Evolutionary conservation across 1,140 invertebrate species (phyloP).

Genomic region (Musca domestica): DNA sequence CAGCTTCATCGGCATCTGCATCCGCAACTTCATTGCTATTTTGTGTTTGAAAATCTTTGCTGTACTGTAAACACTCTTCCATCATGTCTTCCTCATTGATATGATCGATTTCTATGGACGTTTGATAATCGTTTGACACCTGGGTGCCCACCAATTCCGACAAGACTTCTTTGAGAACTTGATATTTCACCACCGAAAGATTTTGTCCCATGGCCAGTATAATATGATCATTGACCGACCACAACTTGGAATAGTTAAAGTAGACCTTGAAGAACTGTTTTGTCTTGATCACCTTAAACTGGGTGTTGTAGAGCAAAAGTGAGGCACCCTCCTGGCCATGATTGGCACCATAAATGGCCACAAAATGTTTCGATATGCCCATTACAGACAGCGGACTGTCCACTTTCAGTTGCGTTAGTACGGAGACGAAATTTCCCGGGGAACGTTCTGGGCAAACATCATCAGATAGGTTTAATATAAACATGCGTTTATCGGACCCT

Average conservation of each 20-base stretch:
- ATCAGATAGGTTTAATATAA: slow-evolving; percentile 54
- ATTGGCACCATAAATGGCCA: slow-evolving; percentile 65
- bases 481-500: slow-evolving; percentile 65
- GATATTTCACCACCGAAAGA: slow-evolving; percentile 61
- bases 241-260: slow-evolving; percentile 61
- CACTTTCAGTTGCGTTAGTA: slow-evolving; percentile 58
- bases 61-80: slow-evolving; percentile 44
- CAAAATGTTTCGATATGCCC: slow-evolving; percentile 59
- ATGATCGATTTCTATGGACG: slow-evolving; percentile 54
- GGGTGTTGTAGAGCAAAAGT: slow-evolving; percentile 62
- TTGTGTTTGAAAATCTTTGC: no score
- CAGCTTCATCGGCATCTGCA: neutral
- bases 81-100: slow-evolving; percentile 54
- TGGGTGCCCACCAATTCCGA: slow-evolving; percentile 60
- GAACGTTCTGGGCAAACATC: slow-evolving; percentile 34
- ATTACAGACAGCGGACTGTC: slow-evolving; percentile 59
- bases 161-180: slow-evolving; percentile 60
- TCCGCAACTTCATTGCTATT: slow-evolving; percentile 31
- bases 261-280: slow-evolving; percentile 64
- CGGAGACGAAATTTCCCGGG: slow-evolving; percentile 53
- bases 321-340: slow-evolving; percentile 63
- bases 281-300: slow-evolving; percentile 64
- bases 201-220: slow-evolving; percentile 63
- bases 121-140: slow-evolving; percentile 37
- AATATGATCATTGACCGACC: slow-evolving; percentile 59